These are phyloP conservation scores for Papilio glaucus DNA, from an alignment of 1,140 invertebrate species.

Conservation along the genomic window DNA sequence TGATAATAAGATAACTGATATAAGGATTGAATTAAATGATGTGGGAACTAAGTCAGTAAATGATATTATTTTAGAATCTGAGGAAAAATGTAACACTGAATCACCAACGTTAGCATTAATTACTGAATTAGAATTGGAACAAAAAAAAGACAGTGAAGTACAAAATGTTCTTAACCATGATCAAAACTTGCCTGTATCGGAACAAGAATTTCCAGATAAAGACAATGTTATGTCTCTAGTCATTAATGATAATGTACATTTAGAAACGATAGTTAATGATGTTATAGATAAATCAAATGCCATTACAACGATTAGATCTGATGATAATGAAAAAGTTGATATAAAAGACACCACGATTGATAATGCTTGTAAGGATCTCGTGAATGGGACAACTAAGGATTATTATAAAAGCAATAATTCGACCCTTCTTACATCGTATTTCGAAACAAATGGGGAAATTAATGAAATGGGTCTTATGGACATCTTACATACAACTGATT, in stretches of 20 bases:
- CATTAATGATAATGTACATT: constrained; percentile 31
- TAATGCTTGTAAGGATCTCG: constrained; percentile 71
- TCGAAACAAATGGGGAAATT: constrained; percentile 36
- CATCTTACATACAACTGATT: constrained; percentile 60
- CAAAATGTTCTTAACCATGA: constrained; percentile 31
- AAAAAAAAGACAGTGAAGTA: constrained; percentile 25
- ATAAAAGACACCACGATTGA: constrained; percentile 45
- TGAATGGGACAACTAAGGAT: constrained; percentile 57
- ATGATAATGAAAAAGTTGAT: constrained; percentile 37
- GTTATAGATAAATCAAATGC: constrained; percentile 38
- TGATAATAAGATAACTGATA: constrained; percentile 71
- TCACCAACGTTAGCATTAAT: constrained; percentile 32
- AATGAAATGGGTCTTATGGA: constrained; percentile 47
- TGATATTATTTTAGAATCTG: constrained; percentile 50
- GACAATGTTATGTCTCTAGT: constrained; percentile 30
- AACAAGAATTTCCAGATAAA: constrained; percentile 33
- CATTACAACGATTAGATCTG: constrained; percentile 43
- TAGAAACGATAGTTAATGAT: constrained; percentile 26
- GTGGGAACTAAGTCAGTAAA: constrained; percentile 76
- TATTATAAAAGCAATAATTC: constrained; percentile 48
- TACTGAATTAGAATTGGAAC: constrained; percentile 22
- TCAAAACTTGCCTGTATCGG: constrained; percentile 44
- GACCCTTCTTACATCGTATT: background rate
- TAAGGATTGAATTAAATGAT: constrained; percentile 64
- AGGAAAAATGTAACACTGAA: constrained; percentile 42